Conservation (phyloP, 1,140 invertebrate genomes). For the Drosophila miranda region DNA sequence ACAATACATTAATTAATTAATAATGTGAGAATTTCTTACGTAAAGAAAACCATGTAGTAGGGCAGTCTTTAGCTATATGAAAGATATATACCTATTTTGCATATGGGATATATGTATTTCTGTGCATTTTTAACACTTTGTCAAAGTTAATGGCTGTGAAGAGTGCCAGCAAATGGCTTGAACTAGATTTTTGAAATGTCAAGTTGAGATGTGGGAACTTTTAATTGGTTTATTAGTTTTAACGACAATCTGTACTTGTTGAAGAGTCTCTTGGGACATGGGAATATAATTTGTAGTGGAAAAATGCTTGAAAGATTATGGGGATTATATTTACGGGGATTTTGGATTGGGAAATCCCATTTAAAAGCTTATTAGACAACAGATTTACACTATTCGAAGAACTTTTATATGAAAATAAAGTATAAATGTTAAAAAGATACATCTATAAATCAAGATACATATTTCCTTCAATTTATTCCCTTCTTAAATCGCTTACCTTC, state of each 20-base stretch:
- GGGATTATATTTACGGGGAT: background rate
- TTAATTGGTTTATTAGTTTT: background rate
- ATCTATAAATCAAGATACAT: too few species aligned
- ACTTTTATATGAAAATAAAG: too few species aligned
- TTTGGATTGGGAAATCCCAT: slow-evolving; percentile 10
- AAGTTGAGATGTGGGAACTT: slow-evolving; percentile 5
- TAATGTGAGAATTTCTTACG: slow-evolving; percentile 78
- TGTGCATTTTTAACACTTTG: slow-evolving; percentile 14
- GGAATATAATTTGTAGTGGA: background rate
- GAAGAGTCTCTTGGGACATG: background rate
- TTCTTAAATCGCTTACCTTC: too few species aligned
- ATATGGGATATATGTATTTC: background rate
- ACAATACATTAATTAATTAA: slow-evolving; percentile 64
- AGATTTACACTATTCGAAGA: too few species aligned
- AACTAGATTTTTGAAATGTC: background rate
- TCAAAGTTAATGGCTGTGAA: slow-evolving; percentile 20
- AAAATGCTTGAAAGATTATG: background rate
- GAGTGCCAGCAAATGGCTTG: slow-evolving; percentile 2
- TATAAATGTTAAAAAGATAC: too few species aligned
- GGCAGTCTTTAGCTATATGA: slow-evolving; percentile 9
- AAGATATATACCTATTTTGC: slow-evolving; percentile 3
- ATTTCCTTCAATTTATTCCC: too few species aligned
- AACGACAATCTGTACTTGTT: too few species aligned
- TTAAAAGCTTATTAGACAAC: too few species aligned
- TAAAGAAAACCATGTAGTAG: slow-evolving; percentile 28